Base-by-base conservation (phyloP, 2,113 vertebrate genomes). In the Menidia beryllina region DNA sequence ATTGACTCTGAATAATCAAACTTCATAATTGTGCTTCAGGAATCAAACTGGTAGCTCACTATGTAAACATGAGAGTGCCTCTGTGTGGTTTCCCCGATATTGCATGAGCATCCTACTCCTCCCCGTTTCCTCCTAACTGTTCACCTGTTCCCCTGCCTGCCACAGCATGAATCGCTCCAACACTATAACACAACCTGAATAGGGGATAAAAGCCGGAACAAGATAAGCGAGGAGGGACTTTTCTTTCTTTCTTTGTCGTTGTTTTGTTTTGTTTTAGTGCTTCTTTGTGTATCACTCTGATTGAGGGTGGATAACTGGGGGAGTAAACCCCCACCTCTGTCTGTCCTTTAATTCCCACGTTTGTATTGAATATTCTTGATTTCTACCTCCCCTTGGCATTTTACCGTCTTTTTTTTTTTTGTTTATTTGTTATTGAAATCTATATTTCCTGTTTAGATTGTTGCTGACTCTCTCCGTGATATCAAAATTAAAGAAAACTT, bases 381-480 rank as follows among this genome's bases (percentile, higher is more conserved):
- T 87, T 83, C 83, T 85, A 82, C 82, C 84, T 91, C 91, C 87
- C 75, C 75, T 82, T 82, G 76, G 76, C 69, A 60, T 80, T 81
- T 60, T 67, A 58, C 82, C 59, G 21, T 63, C 67, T 80, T 47
- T 62, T 47, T 61, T n/a, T 68, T 58, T 49, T 53, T 69, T 58
- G 48, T n/a, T 59, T 4, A n/a, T 82, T 94, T 94, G 92, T 89
- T 94, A 93, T 91, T 91, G 89, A 73, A 89, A 88, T 92, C 79
- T 90, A 90, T 93, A 93, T 92, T 93, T 93, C 86, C 93, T 94
- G 93, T 95, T 92, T 92, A 86, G 94, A 93, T 91, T 94, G 93
- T 95, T 92, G 91, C 92, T 94, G 88, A 93, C 91, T 87, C 81
- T 93, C 91, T 94, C 90, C 94, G 93, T 95, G 91, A 93, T 94